Conservation (phyloP, 2,888 invertebrate species). For the Cecidostiba fungosa region DNA sequence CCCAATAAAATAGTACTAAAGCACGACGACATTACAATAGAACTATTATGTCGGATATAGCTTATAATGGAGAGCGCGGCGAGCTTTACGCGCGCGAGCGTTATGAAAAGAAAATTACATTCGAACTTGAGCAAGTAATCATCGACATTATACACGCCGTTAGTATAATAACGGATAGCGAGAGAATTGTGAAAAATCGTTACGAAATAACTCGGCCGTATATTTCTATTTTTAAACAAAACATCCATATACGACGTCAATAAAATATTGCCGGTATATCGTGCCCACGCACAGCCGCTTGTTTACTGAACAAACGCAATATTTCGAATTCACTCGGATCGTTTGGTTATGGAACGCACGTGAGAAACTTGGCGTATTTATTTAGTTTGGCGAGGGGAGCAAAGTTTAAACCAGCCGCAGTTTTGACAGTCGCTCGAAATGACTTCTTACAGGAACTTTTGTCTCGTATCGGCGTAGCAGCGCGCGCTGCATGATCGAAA, state of each 20-base stretch:
- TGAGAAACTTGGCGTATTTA: conserved; percentile 28
- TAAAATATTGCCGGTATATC: background rate
- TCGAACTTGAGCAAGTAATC: conserved; percentile 33
- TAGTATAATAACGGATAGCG: background rate
- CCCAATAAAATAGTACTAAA: conserved; percentile 40
- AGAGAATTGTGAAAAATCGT: background rate
- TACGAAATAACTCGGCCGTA: background rate
- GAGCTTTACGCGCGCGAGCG: conserved; percentile 7
- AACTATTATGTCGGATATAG: conserved; percentile 41
- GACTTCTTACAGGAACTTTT: conserved; percentile 49
- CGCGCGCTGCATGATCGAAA: conserved; percentile 45
- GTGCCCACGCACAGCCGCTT: background rate
- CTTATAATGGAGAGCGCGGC: background rate
- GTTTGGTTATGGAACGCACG: conserved; percentile 4
- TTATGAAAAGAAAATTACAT: conserved; percentile 53
- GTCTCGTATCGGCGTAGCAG: background rate
- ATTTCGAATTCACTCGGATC: conserved; percentile 9
- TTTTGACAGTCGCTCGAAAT: conserved; percentile 52
- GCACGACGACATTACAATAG: conserved; percentile 46
- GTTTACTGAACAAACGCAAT: conserved; percentile 2
- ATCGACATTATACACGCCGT: background rate
- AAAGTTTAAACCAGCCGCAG: conserved; percentile 25
- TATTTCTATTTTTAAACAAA: background rate
- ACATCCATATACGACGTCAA: background rate
- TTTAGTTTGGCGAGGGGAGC: conserved; percentile 31